Evolutionary conservation across 2,797 vertebrate species (phyloP).

Genomic region (Bryconaethiops microstoma): DNA sequence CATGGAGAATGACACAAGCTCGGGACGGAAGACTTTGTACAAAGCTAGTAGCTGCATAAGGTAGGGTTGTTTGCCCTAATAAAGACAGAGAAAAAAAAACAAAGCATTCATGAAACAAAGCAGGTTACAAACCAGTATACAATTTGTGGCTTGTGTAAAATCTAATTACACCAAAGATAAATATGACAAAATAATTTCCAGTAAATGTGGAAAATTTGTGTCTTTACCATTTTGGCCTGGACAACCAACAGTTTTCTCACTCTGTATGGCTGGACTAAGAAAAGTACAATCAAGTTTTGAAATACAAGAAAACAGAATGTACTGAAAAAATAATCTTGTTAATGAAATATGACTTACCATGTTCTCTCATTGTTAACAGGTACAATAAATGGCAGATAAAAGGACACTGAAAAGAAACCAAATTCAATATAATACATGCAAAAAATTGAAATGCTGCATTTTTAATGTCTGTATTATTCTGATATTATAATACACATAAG

Average conservation of each 20-base stretch:
- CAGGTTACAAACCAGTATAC: not conserved
- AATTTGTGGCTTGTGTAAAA: no score
- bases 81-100: slow-evolving; percentile 49
- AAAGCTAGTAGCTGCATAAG: slow-evolving; percentile 87
- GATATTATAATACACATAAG: not conserved
- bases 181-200: not conserved
- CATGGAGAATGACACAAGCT: slow-evolving; percentile 83
- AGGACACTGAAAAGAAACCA: slow-evolving; percentile 82
- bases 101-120: not conserved
- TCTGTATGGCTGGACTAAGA: slow-evolving; percentile 87
- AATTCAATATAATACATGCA: slow-evolving; percentile 4
- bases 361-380: slow-evolving; percentile 89
- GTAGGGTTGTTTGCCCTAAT: slow-evolving; percentile 85
- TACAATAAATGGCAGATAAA: slow-evolving; percentile 90
- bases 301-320: not conserved
- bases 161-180: not conserved
- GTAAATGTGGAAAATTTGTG: not conserved
- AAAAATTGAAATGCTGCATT: not conserved
- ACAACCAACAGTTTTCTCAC: slow-evolving; percentile 88
- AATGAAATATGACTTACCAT: slow-evolving; percentile 76
- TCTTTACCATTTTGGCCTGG: slow-evolving; percentile 85
- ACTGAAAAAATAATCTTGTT: not conserved
- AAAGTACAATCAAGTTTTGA: not conserved
- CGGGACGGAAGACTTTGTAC: slow-evolving; percentile 89
- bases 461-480: not conserved